A percentile compares a stretch with the other conserved stretches of the same genome.
phyloP scores from a whole-genome alignment of 2,797 vertebrate genomes.

The Kryptolebias ocellatus region DNA sequence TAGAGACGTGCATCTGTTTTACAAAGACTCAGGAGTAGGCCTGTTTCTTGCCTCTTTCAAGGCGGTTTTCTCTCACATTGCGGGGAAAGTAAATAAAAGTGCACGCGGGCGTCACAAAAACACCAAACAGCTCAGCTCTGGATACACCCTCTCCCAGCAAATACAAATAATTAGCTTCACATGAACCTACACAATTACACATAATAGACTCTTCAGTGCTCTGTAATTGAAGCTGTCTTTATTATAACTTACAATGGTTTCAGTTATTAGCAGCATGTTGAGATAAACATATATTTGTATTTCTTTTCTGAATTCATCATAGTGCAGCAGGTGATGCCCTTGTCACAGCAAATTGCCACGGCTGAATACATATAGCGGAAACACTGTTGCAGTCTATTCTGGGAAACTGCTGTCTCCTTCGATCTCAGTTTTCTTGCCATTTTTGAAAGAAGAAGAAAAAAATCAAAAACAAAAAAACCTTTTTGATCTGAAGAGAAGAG shows the following conservation, averaged over 20 bases:
- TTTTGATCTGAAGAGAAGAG: constrained; percentile 37
- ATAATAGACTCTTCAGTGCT: constrained; percentile 20
- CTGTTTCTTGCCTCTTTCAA: constrained; percentile 31
- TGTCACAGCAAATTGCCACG: constrained; percentile 62
- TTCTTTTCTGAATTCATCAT: constrained; percentile 34
- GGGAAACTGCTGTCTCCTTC: constrained; percentile 63
- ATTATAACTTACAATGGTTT: constrained; percentile 14
- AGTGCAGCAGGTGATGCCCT: constrained; percentile 69
- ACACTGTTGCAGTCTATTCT: constrained; percentile 59
- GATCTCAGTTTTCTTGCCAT: constrained; percentile 51
- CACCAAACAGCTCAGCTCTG: constrained; percentile 33
- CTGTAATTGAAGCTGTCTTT: constrained; percentile 1
- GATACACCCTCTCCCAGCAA: constrained; percentile 26
- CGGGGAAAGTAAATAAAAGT: constrained; percentile 44
- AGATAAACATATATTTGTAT: constrained; percentile 33
- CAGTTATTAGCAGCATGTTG: constrained; percentile 28
- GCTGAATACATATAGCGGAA: constrained; percentile 58
- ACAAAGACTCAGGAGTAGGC: constrained; percentile 40
- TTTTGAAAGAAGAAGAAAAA: constrained; percentile 22
- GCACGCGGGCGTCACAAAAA: constrained; percentile 33
- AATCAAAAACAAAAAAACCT: neutral
- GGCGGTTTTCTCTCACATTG: constrained; percentile 25
- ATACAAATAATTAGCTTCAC: constrained; percentile 42
- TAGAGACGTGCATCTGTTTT: constrained; percentile 41
- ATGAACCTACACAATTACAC: constrained; percentile 32